Percentiles rank a stretch among this genome's conserved stretches.
phyloP scores from a whole-genome alignment of 1,140 invertebrate genomes.

The Drosophila lini region DNA sequence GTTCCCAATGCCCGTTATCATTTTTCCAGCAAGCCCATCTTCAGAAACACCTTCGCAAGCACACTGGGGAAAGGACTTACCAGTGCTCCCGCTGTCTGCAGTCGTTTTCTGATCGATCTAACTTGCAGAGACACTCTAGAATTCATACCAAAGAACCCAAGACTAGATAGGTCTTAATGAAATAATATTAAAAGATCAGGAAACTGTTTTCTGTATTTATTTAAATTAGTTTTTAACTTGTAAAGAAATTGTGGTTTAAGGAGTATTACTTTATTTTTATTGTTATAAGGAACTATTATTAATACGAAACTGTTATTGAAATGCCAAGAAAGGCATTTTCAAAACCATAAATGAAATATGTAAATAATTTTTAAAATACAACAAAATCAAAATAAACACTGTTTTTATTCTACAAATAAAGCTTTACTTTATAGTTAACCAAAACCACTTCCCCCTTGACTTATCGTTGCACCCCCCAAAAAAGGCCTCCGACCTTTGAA shows the following conservation, averaged over 20 bases:
- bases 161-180: background rate
- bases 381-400: background rate
- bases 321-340: background rate
- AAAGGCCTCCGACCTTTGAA: background rate
- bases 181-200: background rate
- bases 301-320: background rate
- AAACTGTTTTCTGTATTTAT: background rate
- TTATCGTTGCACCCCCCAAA: background rate
- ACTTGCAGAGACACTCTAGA: background rate
- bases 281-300: background rate
- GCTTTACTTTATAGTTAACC: no score
- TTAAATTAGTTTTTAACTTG: background rate
- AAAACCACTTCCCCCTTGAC: no score
- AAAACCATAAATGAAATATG: background rate
- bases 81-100: background rate
- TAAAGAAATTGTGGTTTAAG: background rate
- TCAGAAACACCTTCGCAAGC: background rate
- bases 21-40: background rate
- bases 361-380: background rate
- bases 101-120: background rate
- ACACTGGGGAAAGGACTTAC: background rate
- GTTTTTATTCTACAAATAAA: background rate
- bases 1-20: background rate
- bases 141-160: background rate
- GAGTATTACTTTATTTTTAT: background rate